A percentile compares a stretch with the other conserved stretches of the same genome.
Conservation (phyloP, 2,797 vertebrate genomes). For the Coreius guichenoti region DNA sequence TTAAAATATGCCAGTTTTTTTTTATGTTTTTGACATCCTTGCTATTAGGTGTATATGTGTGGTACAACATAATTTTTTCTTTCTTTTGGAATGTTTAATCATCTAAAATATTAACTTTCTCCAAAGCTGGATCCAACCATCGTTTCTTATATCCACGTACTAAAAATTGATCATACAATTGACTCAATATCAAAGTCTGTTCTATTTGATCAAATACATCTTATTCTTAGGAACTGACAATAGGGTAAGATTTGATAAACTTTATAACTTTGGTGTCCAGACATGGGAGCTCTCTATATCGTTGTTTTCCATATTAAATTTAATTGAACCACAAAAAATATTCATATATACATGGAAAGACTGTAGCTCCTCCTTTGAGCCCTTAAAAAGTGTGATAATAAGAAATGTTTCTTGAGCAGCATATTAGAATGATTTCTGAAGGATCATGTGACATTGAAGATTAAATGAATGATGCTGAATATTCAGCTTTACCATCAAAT, state of each 20-base stretch:
- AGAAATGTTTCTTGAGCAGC: not conserved
- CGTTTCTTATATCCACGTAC: not conserved
- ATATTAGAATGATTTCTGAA: not conserved
- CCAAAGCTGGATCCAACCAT: not conserved
- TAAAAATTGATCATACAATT: not conserved
- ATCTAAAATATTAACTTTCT: not conserved
- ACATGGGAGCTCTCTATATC: not conserved
- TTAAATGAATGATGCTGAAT: not conserved
- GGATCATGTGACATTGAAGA: not conserved
- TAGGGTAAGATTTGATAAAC: not conserved
- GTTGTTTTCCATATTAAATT: not conserved
- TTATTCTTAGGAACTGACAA: not conserved
- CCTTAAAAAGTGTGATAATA: not conserved
- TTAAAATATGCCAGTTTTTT: not conserved
- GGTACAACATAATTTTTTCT: not conserved
- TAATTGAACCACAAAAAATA: not conserved
- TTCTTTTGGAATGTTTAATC: not conserved
- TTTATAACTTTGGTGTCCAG: not conserved
- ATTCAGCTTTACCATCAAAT: not conserved
- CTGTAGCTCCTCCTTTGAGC: not conserved
- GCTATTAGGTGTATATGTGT: not conserved
- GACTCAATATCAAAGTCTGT: not conserved
- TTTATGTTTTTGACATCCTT: not conserved
- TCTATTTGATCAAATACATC: not conserved
- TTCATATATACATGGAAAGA: not conserved